These are phyloP conservation scores for Rapana venosa DNA, from an alignment of 2,888 invertebrate genomes.

Conservation along the genomic window DNA sequence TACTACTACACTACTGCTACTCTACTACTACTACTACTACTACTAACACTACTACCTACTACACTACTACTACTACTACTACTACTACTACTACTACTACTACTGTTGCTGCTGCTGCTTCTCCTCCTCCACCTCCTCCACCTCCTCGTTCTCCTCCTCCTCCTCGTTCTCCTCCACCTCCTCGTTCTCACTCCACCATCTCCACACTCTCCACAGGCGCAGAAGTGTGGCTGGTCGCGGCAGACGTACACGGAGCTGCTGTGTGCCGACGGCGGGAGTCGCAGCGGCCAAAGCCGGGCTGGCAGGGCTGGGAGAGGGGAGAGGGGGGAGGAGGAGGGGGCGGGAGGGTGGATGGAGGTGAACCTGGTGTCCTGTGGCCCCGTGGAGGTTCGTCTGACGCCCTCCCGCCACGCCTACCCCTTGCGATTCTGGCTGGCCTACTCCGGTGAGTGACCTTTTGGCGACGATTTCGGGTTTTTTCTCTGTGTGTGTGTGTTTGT, in stretches of 20 bases:
- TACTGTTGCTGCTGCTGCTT: too few relatives aligned
- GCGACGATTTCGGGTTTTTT: too few relatives aligned
- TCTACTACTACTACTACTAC: too few relatives aligned
- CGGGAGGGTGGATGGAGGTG: neutral
- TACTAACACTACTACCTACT: too few relatives aligned
- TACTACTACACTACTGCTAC: too few relatives aligned
- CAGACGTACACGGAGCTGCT: neutral
- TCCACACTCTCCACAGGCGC: neutral
- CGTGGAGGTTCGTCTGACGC: constrained; percentile 14
- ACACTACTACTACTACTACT: too few relatives aligned
- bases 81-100: too few relatives aligned
- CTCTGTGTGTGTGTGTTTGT: too few relatives aligned
- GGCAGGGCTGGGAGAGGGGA: neutral
- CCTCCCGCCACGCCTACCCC: neutral
- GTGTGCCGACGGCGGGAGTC: neutral
- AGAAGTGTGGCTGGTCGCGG: neutral
- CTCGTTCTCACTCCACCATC: too few relatives aligned
- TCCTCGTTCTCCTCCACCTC: too few relatives aligned
- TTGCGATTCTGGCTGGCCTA: constrained; percentile 13
- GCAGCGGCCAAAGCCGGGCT: neutral
- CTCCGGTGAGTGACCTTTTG: neutral
- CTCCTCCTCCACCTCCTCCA: too few relatives aligned
- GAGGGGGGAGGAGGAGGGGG: neutral
- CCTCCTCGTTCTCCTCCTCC: too few relatives aligned
- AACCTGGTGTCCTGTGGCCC: neutral